Conservation (phyloP, 2,797 vertebrate genomes). For the Coluber constrictor region DNA sequence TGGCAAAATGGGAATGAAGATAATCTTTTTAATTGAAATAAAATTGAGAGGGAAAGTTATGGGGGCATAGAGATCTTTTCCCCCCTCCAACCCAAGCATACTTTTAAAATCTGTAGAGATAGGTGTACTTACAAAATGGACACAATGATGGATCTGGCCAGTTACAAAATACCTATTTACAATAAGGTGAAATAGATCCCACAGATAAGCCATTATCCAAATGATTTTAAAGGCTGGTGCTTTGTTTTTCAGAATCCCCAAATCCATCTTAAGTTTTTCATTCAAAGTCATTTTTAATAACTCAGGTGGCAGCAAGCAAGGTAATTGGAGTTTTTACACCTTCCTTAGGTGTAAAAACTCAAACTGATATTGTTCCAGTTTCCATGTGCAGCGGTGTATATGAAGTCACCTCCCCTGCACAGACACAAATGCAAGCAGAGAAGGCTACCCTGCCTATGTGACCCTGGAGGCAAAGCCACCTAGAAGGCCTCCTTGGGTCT, state of each 20-base stretch:
- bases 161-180: not conserved
- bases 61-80: not conserved
- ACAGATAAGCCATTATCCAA: not conserved
- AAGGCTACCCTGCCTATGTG: not conserved
- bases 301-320: not conserved
- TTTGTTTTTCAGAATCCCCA: not conserved
- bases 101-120: not conserved
- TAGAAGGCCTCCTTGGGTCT: not conserved
- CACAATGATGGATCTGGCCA: not conserved
- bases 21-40: not conserved
- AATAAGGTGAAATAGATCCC: not conserved
- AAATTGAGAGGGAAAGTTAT: not conserved
- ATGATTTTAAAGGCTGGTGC: not conserved
- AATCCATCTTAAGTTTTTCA: not conserved
- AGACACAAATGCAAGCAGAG: not conserved
- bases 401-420: not conserved
- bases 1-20: not conserved
- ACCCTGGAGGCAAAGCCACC: not conserved
- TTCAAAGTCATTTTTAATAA: not conserved
- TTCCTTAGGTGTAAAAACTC: not conserved
- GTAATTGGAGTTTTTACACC: too few relatives aligned
- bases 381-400: not conserved
- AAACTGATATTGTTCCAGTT: not conserved
- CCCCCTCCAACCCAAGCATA: not conserved
- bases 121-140: not conserved